A percentile compares a stretch with the other conserved stretches of the same genome.
Conservation (phyloP, 2,113 vertebrate species). For the Gracilinanus agilis region DNA sequence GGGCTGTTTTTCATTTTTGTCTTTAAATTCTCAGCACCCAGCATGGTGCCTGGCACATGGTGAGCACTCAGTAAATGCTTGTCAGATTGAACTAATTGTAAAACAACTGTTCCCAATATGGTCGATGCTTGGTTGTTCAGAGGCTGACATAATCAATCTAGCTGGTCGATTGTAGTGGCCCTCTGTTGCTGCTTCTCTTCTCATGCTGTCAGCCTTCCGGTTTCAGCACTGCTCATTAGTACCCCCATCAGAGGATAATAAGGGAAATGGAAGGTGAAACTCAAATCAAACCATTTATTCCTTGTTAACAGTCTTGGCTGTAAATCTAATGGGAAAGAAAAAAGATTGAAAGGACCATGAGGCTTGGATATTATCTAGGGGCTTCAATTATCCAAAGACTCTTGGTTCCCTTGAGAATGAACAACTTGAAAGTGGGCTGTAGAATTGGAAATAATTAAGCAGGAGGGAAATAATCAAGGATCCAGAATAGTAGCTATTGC, state of each 20-base stretch:
- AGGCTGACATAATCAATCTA: background rate
- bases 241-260: slow-evolving; percentile 10
- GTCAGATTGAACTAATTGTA: background rate
- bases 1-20: background rate
- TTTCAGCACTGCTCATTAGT: slow-evolving; percentile 26
- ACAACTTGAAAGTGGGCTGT: slow-evolving; percentile 46
- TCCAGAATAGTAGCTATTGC: slow-evolving; percentile 45
- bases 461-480: background rate
- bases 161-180: background rate
- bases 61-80: background rate
- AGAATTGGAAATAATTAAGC: slow-evolving; percentile 46
- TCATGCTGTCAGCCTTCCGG: slow-evolving; percentile 41
- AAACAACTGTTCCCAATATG: background rate
- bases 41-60: background rate
- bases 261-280: slow-evolving; percentile 18
- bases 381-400: slow-evolving; percentile 57
- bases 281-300: background rate
- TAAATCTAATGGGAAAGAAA: background rate
- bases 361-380: slow-evolving; percentile 38
- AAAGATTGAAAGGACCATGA: slow-evolving; percentile 13
- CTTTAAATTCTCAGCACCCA: background rate
- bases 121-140: background rate
- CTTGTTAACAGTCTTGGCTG: slow-evolving; percentile 40
- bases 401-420: slow-evolving; percentile 33
- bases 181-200: slow-evolving; percentile 1